Conservation (phyloP, 2,113 vertebrate genomes). For the Mesembrinibis cayennensis region DNA sequence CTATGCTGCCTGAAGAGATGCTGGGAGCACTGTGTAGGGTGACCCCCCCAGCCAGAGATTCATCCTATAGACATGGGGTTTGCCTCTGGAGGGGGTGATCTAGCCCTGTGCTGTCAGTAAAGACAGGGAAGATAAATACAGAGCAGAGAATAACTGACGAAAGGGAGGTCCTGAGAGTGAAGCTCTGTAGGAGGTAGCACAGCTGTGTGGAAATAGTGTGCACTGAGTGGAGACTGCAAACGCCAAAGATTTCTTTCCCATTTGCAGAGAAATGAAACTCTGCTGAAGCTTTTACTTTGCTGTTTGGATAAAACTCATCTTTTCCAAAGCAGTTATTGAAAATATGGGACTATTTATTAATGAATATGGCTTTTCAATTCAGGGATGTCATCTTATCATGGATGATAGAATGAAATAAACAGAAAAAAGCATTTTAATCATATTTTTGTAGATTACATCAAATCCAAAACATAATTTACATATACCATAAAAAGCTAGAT, state of each 20-base stretch:
- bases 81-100: neutral
- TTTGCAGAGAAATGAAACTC: neutral
- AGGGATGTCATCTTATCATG: slow-evolving; percentile 44
- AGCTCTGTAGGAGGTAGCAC: slow-evolving; percentile 27
- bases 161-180: slow-evolving; percentile 17
- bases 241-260: neutral
- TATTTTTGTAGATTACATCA: slow-evolving; percentile 50
- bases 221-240: slow-evolving; percentile 31
- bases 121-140: neutral
- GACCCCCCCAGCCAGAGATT: neutral
- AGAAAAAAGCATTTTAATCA: slow-evolving; percentile 33
- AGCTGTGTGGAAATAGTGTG: slow-evolving; percentile 9
- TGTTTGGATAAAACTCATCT: slow-evolving; percentile 1
- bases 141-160: neutral
- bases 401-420: slow-evolving; percentile 51
- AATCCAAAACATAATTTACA: slow-evolving; percentile 35
- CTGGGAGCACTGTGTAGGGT: neutral
- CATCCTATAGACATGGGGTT: neutral
- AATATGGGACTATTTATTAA: slow-evolving; percentile 54
- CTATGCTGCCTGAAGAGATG: neutral
- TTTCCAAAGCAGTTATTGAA: slow-evolving; percentile 35
- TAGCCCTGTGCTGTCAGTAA: neutral
- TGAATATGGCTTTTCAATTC: slow-evolving; percentile 30
- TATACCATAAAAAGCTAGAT: slow-evolving; percentile 37
- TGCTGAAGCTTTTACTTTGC: neutral